Percentiles rank a stretch among this genome's conserved stretches.
These are phyloP conservation scores for Pocillopora grandis DNA, from an alignment of 92 coral and sea anemone genomes.

Conservation along the genomic window DNA sequence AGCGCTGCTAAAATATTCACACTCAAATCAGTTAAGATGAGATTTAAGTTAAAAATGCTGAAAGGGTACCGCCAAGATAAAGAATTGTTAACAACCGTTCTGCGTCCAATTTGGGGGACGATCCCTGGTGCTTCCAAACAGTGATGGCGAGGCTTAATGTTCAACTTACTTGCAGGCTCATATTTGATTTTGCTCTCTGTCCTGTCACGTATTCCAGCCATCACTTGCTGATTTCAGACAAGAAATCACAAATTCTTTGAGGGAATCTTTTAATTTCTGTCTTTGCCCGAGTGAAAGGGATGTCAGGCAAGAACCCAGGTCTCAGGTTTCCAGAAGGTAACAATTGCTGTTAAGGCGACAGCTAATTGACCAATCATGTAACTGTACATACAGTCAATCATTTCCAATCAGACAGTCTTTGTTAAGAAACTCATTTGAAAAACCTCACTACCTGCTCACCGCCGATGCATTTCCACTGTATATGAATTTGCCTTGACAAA, in stretches of 20 bases:
- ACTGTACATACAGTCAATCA: too few species aligned
- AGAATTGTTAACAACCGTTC: neutral
- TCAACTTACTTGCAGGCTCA: slow-evolving; percentile 76
- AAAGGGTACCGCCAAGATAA: neutral
- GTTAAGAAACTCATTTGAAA: too few species aligned
- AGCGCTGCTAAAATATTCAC: too few species aligned
- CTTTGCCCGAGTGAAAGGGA: neutral
- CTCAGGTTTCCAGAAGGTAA: slow-evolving; percentile 1
- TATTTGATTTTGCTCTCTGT: slow-evolving; percentile 69
- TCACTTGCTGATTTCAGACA: neutral
- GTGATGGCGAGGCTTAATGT: neutral
- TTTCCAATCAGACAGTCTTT: too few species aligned
- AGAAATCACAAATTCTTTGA: neutral
- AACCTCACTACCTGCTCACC: too few species aligned
- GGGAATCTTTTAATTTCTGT: neutral
- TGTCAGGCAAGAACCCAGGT: slow-evolving; percentile 1
- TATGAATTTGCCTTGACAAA: too few species aligned
- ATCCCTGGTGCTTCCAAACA: neutral
- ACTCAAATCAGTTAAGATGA: too few species aligned
- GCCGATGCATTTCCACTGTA: too few species aligned
- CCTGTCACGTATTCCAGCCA: slow-evolving; percentile 52
- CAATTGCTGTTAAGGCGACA: slow-evolving; percentile 1
- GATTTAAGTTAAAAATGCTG: too few species aligned
- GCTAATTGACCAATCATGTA: slow-evolving; percentile 13
- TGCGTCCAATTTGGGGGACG: neutral